Evolutionary conservation across 2,797 vertebrate species (phyloP).

Genomic region (Hydrolagus colliei): DNA sequence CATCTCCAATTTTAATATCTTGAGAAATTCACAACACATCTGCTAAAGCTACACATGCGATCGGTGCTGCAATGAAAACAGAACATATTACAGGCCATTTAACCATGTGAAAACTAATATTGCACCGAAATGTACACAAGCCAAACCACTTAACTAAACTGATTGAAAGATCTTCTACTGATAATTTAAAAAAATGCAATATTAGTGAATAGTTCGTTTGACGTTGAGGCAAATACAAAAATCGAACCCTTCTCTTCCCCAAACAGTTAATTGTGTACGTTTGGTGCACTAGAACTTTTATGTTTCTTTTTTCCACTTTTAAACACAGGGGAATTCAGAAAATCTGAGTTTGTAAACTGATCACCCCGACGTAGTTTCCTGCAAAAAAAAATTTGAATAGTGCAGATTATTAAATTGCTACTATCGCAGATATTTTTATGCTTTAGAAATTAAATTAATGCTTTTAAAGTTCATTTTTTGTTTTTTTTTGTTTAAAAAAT

Average conservation of each 20-base stretch:
- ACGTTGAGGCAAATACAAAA: not conserved
- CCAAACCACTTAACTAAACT: too few species aligned
- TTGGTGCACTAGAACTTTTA: not conserved
- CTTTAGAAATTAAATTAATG: not conserved
- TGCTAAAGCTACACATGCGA: not conserved
- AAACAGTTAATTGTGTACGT: not conserved
- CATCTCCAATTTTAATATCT: too few species aligned
- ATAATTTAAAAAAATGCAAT: not conserved
- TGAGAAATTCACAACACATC: not conserved
- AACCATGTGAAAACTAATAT: too few species aligned
- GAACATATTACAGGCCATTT: not conserved
- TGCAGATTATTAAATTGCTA: not conserved
- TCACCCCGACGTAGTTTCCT: conserved; percentile 54
- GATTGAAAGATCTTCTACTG: too few species aligned
- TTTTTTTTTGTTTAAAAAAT: too few species aligned
- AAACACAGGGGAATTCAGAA: not conserved
- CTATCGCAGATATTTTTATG: not conserved
- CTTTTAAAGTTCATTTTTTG: not conserved
- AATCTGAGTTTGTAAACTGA: conserved; percentile 38
- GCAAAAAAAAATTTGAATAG: conserved; percentile 32
- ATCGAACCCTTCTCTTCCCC: not conserved
- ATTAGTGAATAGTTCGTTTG: not conserved
- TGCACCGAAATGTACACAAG: too few species aligned
- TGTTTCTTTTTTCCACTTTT: conserved; percentile 37
- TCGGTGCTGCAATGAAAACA: not conserved